phyloP scores from a whole-genome alignment of 2,797 vertebrate species.

The Xenops minutus region DNA sequence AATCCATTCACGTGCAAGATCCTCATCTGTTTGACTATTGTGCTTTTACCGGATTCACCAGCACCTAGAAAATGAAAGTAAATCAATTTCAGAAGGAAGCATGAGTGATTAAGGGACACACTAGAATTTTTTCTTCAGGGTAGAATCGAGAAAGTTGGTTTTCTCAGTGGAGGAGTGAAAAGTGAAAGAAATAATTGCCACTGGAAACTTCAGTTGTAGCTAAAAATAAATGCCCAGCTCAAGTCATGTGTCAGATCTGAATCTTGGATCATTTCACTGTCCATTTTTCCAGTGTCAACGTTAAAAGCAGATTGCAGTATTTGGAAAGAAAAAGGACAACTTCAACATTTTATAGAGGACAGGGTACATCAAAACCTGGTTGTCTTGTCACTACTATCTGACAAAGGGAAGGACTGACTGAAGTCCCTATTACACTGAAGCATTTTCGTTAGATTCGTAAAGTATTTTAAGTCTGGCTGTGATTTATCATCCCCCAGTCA shows the following conservation, averaged over 20 bases:
- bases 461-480: neutral
- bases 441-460: neutral
- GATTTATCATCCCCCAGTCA: neutral
- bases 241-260: constrained; percentile 61
- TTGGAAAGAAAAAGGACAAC: constrained; percentile 13
- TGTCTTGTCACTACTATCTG: neutral
- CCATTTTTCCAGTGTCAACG: constrained; percentile 49
- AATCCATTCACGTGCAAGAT: constrained; percentile 99
- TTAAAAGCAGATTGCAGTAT: constrained; percentile 46
- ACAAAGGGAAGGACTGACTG: neutral
- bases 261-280: constrained; percentile 70
- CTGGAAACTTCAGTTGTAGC: constrained; percentile 68
- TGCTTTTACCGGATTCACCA: constrained; percentile 98
- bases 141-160: constrained; percentile 23
- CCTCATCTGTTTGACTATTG: constrained; percentile 99
- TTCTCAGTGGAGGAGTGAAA: constrained; percentile 45
- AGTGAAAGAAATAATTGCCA: constrained; percentile 67
- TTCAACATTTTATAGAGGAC: neutral
- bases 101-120: constrained; percentile 22
- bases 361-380: neutral
- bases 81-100: constrained; percentile 70
- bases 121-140: neutral
- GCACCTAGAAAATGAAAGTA: constrained; percentile 87
- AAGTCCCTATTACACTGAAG: neutral
- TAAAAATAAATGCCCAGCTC: constrained; percentile 70